phyloP scores from a whole-genome alignment of 2,888 invertebrate species.

The Eupithecia subumbrata region DNA sequence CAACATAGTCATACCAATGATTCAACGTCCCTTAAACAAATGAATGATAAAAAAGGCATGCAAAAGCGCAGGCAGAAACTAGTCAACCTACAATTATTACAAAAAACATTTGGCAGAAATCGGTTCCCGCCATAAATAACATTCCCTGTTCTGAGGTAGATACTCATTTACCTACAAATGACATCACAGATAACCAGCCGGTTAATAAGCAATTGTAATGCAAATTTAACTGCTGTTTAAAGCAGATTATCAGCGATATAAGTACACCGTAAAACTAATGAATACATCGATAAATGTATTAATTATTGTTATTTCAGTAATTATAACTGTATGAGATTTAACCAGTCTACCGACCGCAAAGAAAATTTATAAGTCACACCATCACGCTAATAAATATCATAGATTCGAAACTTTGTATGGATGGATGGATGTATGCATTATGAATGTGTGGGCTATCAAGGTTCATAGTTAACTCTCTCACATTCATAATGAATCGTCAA shows the following conservation, averaged over 20 bases:
- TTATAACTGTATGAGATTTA: neutral
- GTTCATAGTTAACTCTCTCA: no score
- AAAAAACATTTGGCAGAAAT: neutral
- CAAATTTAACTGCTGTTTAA: constrained; percentile 27
- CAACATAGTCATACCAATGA: no score
- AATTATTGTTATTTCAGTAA: constrained; percentile 20
- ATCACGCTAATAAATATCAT: neutral
- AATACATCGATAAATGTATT: constrained; percentile 10
- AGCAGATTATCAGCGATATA: constrained; percentile 26
- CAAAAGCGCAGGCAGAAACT: no score
- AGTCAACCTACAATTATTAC: neutral
- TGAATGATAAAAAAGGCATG: no score
- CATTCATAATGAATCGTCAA: no score
- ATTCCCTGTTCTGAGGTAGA: neutral
- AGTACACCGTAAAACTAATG: constrained; percentile 13
- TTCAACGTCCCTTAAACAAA: no score
- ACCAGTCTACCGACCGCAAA: no score
- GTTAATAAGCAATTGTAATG: constrained; percentile 33
- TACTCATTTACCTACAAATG: constrained; percentile 7
- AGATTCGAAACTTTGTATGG: no score
- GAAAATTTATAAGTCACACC: neutral
- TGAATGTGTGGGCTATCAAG: no score
- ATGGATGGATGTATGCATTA: no score
- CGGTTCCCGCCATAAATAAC: neutral
- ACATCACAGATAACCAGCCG: constrained; percentile 12